Conservation (phyloP, 1,140 invertebrate species). For the Papilio aristodemus region DNA sequence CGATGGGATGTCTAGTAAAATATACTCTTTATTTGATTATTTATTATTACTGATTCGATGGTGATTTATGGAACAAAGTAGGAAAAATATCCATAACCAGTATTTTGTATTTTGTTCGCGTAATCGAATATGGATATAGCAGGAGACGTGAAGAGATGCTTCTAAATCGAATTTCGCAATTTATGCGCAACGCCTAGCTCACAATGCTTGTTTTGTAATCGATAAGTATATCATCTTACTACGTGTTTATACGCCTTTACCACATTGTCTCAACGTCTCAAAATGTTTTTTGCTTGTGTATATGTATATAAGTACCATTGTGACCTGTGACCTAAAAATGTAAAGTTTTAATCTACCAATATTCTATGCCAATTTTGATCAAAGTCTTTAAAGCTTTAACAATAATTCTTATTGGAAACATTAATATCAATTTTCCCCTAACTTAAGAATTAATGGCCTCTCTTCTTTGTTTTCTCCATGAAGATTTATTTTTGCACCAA, state of each 20-base stretch:
- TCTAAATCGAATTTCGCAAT: background rate
- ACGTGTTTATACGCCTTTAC: no score
- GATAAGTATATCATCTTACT: background rate
- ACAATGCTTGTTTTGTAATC: background rate
- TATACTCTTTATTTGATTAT: background rate
- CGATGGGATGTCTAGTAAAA: no score
- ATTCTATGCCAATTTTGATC: no score
- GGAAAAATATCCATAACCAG: background rate
- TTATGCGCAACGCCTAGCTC: background rate
- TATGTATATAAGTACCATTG: no score
- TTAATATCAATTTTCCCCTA: conserved; percentile 15
- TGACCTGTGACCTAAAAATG: no score
- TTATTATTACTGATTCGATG: background rate
- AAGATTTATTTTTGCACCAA: background rate
- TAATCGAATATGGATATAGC: conserved; percentile 7
- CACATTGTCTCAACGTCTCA: no score
- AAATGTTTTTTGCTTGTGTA: no score
- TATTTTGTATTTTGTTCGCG: background rate
- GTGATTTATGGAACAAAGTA: background rate
- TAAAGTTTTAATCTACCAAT: no score
- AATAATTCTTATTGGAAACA: background rate
- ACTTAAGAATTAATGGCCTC: background rate
- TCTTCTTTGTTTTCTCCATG: background rate
- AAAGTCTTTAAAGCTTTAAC: background rate
- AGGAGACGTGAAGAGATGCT: background rate